These are phyloP conservation scores for Gryllus bimaculatus DNA, from an alignment of 1,140 invertebrate species.

Conservation along the genomic window DNA sequence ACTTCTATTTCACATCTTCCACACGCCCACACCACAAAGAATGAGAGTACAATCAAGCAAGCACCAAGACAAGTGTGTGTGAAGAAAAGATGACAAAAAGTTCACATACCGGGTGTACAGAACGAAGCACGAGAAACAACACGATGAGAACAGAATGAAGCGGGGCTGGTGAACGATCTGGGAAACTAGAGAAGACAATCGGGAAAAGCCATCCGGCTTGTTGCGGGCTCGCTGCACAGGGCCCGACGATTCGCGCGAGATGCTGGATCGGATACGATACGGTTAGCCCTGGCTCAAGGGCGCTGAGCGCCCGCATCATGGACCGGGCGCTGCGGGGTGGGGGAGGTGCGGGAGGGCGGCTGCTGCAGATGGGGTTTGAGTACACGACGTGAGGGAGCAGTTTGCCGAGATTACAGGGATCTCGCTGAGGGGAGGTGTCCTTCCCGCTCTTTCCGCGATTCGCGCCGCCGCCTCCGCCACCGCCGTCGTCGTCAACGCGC, in stretches of 20 bases:
- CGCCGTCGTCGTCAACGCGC: background rate
- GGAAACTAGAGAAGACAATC: background rate
- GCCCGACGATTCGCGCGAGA: background rate
- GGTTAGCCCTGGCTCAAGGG: background rate
- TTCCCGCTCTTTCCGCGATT: too few relatives aligned
- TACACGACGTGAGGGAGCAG: background rate
- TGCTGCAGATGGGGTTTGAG: background rate
- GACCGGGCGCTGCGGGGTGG: background rate
- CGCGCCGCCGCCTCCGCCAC: too few relatives aligned
- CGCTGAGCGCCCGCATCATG: background rate
- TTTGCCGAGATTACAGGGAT: slow-evolving; percentile 3
- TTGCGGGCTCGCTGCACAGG: background rate
- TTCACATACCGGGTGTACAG: too few relatives aligned
- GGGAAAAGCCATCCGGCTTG: background rate
- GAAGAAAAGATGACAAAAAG: too few relatives aligned
- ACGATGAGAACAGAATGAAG: too few relatives aligned
- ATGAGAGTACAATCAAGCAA: too few relatives aligned
- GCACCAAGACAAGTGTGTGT: too few relatives aligned
- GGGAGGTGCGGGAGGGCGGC: background rate
- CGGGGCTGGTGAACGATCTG: background rate
- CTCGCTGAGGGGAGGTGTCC: background rate
- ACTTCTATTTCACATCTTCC: too few relatives aligned
- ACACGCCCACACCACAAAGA: too few relatives aligned
- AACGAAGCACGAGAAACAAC: too few relatives aligned
- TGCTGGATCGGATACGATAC: background rate